Base-by-base conservation (phyloP, 2,888 invertebrate species). In the Lasioglossum calceatum region DNA sequence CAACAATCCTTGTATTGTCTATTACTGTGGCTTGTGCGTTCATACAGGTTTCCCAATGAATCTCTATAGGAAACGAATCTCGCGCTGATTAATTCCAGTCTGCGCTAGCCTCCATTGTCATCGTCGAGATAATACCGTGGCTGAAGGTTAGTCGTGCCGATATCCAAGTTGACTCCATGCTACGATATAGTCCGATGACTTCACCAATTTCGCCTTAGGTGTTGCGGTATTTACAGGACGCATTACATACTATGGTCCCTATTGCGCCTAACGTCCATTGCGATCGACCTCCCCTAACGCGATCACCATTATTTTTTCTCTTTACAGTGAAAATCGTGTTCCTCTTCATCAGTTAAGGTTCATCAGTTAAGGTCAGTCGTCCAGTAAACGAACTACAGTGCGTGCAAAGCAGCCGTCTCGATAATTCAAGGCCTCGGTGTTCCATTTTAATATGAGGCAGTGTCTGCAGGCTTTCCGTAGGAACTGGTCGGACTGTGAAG, bases 151-250 rank as follows among this genome's bases (percentile, higher is more conserved):
- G 77, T 50, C 44, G 50, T 32, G 54, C 58, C 73, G 80, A 84
- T 81, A 84, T 77, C 39, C 80, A n/a, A 32, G 67, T 64, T 32
- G 36, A 73, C 39, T n/a, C 70, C 23, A 10, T 16, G 32, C 27
- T 32, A 27, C 36, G 36, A 44, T 54, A 64, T 54, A 64, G 58
- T 54, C 72, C 32, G 36, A 14, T n/a, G 84, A 84, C 80, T 89
- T 87, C 14, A 78, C 84, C 87, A 88, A 88, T 88, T 89, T 84
- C 74, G 80, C 81, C 84, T 82, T 82, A 87, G 84, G 47, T 77
- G 74, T 81, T 79, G 79, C 76, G 75, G 81, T 78, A 86, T 88
- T 88, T 88, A 83, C 81, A 83, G 79, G 74, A 76, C 64, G 58
- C 61, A 79, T 67, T 64, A 3, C 36, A 36, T 3, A 73, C 70